These are phyloP conservation scores for Gobio gobio DNA, from an alignment of 2,113 vertebrate species.

Conservation along the genomic window DNA sequence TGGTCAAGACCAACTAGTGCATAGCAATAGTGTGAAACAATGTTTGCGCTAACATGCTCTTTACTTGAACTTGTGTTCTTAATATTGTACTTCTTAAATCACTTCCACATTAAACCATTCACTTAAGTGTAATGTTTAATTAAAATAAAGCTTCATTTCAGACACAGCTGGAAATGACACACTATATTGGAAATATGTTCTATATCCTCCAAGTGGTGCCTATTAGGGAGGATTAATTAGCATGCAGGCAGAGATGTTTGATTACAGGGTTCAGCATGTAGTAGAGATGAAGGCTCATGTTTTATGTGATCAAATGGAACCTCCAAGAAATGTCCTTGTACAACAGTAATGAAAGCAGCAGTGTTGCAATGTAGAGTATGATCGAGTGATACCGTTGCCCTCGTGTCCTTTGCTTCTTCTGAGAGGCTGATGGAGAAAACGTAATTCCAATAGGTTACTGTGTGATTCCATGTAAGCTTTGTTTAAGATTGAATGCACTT, in stretches of 20 bases:
- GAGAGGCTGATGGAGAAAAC: slow-evolving; percentile 1
- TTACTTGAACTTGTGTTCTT: slow-evolving; percentile 27
- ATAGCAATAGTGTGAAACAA: not conserved
- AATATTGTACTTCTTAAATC: slow-evolving; percentile 2
- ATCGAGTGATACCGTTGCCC: not conserved
- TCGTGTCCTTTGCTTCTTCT: not conserved
- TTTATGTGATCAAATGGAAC: not conserved
- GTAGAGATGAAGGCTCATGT: not conserved
- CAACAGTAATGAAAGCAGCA: not conserved
- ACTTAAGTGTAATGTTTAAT: slow-evolving; percentile 24
- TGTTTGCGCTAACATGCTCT: not conserved
- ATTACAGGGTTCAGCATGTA: slow-evolving; percentile 31
- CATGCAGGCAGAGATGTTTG: slow-evolving; percentile 12
- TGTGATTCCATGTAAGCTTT: not conserved
- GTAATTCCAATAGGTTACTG: not conserved
- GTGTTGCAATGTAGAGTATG: not conserved
- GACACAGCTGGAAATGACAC: slow-evolving; percentile 12
- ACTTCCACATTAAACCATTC: slow-evolving; percentile 13
- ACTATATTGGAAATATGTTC: not conserved
- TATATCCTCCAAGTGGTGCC: not conserved
- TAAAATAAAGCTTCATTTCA: slow-evolving; percentile 1
- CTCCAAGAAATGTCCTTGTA: not conserved
- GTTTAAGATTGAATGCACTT: not conserved
- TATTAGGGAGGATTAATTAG: slow-evolving; percentile 31
- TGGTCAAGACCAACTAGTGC: not conserved